phyloP scores from a whole-genome alignment of 2,888 invertebrate species.

The Teleiodes luculella region DNA sequence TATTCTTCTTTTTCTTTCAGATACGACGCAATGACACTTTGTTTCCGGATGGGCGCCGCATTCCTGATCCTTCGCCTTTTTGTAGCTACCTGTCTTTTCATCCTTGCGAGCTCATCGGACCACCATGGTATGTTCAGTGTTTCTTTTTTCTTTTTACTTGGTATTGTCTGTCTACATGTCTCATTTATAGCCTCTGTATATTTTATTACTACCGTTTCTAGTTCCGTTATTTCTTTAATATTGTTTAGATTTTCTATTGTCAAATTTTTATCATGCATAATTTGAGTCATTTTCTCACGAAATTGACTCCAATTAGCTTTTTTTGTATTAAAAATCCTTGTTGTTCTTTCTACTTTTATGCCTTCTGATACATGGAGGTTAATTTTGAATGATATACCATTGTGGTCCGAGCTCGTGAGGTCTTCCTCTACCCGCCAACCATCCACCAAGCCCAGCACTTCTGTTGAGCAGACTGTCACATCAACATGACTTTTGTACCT shows the following conservation, averaged over 20 bases:
- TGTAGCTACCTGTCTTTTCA: background rate
- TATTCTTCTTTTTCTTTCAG: background rate
- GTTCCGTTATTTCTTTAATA: too few relatives aligned
- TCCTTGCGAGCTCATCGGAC: background rate
- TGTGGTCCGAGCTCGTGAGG: too few relatives aligned
- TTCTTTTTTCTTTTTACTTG: background rate
- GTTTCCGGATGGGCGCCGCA: background rate
- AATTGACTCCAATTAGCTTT: background rate
- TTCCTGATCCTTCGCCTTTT: background rate
- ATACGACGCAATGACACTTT: background rate
- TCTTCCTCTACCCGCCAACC: too few relatives aligned
- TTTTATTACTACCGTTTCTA: background rate
- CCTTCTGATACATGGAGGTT: background rate
- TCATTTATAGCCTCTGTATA: background rate
- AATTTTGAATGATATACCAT: background rate
- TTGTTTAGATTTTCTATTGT: background rate
- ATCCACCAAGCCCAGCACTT: too few relatives aligned
- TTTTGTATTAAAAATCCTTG: background rate
- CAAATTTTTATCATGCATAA: too few relatives aligned
- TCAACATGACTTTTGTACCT: too few relatives aligned
- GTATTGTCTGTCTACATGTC: background rate
- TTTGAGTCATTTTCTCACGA: background rate
- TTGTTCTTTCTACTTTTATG: background rate
- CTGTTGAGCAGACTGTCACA: too few relatives aligned
- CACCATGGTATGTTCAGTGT: slow-evolving; percentile 5